These are phyloP conservation scores for Ophraella communa DNA, from an alignment of 2,888 invertebrate genomes.

Conservation along the genomic window DNA sequence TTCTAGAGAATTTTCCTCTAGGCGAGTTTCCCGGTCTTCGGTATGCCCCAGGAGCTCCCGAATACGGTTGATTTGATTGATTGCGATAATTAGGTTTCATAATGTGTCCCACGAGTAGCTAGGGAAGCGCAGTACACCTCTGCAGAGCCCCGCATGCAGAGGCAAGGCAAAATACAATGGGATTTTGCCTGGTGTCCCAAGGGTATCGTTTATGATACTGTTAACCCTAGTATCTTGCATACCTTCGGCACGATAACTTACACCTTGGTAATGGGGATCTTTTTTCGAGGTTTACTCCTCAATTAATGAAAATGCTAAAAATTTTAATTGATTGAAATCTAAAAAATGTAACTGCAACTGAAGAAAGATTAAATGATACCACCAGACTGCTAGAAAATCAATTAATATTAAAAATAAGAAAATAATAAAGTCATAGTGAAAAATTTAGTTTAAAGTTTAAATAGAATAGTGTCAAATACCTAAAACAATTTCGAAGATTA, in stretches of 20 bases:
- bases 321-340: neutral
- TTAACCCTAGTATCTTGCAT: conserved; percentile 27
- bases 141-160: conserved; percentile 24
- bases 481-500: neutral
- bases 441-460: neutral
- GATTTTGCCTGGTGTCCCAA: conserved; percentile 29
- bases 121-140: conserved; percentile 20
- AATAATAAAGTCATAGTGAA: neutral
- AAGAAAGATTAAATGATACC: too few relatives aligned
- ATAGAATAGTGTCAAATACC: neutral
- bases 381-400: too few relatives aligned
- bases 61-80: conserved; percentile 23
- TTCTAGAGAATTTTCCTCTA: conserved; percentile 10
- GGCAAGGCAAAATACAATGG: conserved; percentile 26
- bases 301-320: neutral
- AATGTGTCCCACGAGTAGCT: conserved; percentile 25
- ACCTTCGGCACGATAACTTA: conserved; percentile 31
- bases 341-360: too few relatives aligned
- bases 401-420: neutral
- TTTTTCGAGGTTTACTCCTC: conserved; percentile 33
- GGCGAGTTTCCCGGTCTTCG: conserved; percentile 15
- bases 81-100: conserved; percentile 29
- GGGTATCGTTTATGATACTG: conserved; percentile 27
- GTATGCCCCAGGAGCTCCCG: conserved; percentile 23
- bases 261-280: conserved; percentile 30